Base-by-base conservation (phyloP, 2,888 invertebrate genomes). In the Brenthis hecate region DNA sequence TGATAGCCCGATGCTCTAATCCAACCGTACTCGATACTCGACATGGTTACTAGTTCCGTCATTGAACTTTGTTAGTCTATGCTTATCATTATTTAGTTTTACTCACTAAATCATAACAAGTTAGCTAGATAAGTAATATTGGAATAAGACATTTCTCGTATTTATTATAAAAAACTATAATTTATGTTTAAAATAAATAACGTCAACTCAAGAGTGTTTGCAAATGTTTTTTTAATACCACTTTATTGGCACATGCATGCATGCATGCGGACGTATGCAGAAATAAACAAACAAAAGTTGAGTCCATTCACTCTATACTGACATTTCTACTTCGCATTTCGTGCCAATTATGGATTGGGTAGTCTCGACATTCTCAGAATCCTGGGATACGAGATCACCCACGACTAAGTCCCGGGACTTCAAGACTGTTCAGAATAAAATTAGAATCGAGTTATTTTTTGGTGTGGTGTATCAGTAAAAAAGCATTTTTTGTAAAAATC, bases 281-380 rank as follows among this genome's bases (percentile, higher is more conserved):
- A 83, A 86, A 88, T 86, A 88, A 88, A 90, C 81, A 87, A 87
- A 87, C 85, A 85, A 85, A 87, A 84, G 82, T 85, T 78, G 85
- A 87, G 90, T 89, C 91, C 91, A 90, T 92, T 92, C 90, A 91
- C 90, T 87, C 86, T 79, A 82, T 78, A 82, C 85, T 92, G 92
- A 91, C 91, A 91, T 92, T 91, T 91, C 84, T 86, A 83, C 80
- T 81, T 69, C 66, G 66, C 65, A 82, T 81, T 83, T 81, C 82
- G 84, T 88, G 89, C 87, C 88, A 86, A 87, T 89, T 28, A 28
- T 28, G 28, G 28, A 28, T 4, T 28, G 28, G 28, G 28, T 5
- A 28, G 28, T 28, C 28, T 28, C 28, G 28, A 28, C 4, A 28
- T 4, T 28, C 5, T 28, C 28, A 28, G 5, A 28, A 0, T 28